Base-by-base conservation (phyloP, 2,113 vertebrate species). In the Calypte anna region DNA sequence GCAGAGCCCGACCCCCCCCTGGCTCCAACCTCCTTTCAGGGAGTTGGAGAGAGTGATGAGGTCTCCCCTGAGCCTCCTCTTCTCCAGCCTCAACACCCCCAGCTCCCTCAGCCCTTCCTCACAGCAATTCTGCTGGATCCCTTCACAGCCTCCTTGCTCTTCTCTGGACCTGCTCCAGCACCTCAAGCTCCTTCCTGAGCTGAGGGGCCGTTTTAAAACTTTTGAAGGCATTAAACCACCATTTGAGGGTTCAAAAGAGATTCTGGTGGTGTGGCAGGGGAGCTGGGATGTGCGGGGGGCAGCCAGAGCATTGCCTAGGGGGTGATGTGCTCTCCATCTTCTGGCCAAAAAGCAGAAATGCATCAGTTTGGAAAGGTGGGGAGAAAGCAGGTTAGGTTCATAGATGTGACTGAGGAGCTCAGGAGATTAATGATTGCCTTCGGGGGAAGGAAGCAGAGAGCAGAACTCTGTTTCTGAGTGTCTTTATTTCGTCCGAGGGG, bases 291-390 rank as follows among this genome's bases (percentile, higher is more conserved):
- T 69, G 40, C 69, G 0, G 0, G 55, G 55, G 53, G 40, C 67
- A 63, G 57, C 21, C 44, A 18, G 46, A 28, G 58, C 19, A 9
- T 73, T 54, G n/a, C 61, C 20, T 20, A 3, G 31, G 24, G 51
- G 20, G 67, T 92, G 91, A 61, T 63, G 43, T 66, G 88, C 48
- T 74, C 92, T 87, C 96, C 93, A 93, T 92, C 96, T 97, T 84
- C 94, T 91, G 96, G 93, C 82, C 81, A 77, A 84, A 88, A 28
- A 66, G 86, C 10, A 21, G 76, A 88, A 96, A 50, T 91, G 67
- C 94, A 90, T 17, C 43, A 16, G 43, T 12, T 62, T 62, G n/a
- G 31, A 61, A 82, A 66, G 61, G 24, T 2, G 64, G 54, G 21
- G 59, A 76, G 43, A 68, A 82, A 50, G 7, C 40, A 40, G 28